Base-by-base conservation (phyloP, 2,888 invertebrate species). In the Drosophila niveifrons region DNA sequence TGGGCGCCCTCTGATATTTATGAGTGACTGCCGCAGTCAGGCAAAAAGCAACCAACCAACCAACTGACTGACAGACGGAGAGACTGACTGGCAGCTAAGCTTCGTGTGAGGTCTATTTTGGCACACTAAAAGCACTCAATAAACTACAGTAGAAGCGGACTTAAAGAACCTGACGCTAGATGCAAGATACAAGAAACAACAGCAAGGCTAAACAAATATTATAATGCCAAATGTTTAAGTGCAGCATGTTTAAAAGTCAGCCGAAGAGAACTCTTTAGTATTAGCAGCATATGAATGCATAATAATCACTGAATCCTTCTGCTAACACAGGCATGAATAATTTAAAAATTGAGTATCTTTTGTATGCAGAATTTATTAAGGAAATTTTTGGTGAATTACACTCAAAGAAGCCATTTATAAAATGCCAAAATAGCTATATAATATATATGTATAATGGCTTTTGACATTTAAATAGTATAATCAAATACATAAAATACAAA, bases 1-100 rank as follows among this genome's bases (percentile, higher is more conserved):
- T 62, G 75, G 70, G 56, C 74, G 72, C 63, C 64, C 68, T 67
- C 61, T 70, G 56, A 71, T 70, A 78, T 85, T 85, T 82, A 78
- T 84, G 79, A 82, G 64, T 75, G 74, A 68, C 66, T 74, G 77
- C 48, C 64, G 7, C 31, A 59, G 66, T 34, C 55, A 59, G 55
- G 28, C 41, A 50, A 55, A 64, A 48, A 11, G 39, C 47, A 64
- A 29, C 61, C 56, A 44, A 57, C 56, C 29, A 50, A 29, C 53
- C 31, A 18, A 47, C 31, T 23, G 52, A 61, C 44, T 28, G 65
- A 61, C 66, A 28, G 61, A 52, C 72, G 4, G 39, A 73, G 65
- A 31, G 72, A 51, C 71, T 56, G 51, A 61, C 66, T 46, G 69
- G 57, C 51, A 62, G 71, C 46, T 29, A 10, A 36, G 52, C 66